Evolutionary conservation across 2,113 vertebrate genomes (phyloP).

Genomic region (Takifugu flavidus): DNA sequence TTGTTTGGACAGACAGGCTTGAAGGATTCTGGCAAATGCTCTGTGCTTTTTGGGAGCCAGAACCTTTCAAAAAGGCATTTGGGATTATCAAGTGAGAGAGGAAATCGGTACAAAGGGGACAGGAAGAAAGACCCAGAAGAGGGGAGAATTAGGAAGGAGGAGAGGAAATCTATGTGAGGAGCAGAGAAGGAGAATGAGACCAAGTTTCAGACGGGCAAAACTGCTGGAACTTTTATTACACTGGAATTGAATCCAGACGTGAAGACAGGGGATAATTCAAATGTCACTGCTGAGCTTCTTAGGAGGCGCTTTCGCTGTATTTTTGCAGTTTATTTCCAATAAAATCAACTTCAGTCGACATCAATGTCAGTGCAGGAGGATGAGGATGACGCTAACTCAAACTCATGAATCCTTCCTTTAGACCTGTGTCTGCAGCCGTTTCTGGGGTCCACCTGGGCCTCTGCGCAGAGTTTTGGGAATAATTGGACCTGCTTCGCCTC

Average conservation of each 20-base stretch:
- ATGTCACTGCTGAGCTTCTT: not conserved
- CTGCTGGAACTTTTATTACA: conserved; percentile 5
- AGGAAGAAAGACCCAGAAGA: conserved; percentile 29
- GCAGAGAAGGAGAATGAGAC: conserved; percentile 19
- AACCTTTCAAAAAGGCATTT: conserved; percentile 51
- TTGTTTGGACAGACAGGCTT: conserved; percentile 54
- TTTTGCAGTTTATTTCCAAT: not conserved
- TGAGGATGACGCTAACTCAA: no score
- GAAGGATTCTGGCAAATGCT: conserved; percentile 54
- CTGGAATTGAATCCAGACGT: conserved; percentile 1
- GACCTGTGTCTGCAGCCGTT: no score
- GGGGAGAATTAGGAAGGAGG: conserved; percentile 15
- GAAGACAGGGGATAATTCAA: not conserved
- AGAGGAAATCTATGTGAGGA: conserved; percentile 21
- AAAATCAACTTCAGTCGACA: no score
- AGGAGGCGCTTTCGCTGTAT: not conserved
- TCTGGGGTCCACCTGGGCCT: no score
- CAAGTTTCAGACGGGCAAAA: conserved; percentile 2
- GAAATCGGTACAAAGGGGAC: conserved; percentile 51
- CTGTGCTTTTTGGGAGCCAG: conserved; percentile 43
- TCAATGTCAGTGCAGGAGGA: no score
- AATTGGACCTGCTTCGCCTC: no score
- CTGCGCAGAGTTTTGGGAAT: no score
- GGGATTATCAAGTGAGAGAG: conserved; percentile 47
- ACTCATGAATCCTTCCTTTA: no score